A percentile compares a stretch with the other conserved stretches of the same genome.
Evolutionary conservation across 2,797 vertebrate genomes (phyloP).

Genomic region (Cichlasoma orientale): DNA sequence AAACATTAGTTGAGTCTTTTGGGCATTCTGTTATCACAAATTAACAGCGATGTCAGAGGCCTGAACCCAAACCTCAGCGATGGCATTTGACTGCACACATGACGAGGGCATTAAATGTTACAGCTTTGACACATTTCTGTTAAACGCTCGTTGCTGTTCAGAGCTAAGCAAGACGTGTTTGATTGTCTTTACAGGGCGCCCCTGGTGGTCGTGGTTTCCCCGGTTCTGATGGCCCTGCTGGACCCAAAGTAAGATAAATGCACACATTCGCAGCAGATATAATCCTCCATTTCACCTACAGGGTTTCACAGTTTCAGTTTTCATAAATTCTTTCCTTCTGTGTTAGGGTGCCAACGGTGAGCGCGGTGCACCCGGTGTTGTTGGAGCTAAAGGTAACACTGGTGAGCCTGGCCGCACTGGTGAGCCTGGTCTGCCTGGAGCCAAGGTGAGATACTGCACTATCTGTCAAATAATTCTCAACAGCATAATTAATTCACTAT

Average conservation of each 20-base stretch:
- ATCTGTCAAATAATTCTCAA: not conserved
- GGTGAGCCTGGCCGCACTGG: constrained; percentile 94
- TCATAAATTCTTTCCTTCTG: not conserved
- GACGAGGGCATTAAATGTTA: not conserved
- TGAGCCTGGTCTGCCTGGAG: constrained; percentile 83
- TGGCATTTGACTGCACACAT: not conserved
- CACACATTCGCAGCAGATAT: not conserved
- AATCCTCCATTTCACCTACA: not conserved
- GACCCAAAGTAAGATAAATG: constrained; percentile 85
- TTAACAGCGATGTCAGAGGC: not conserved
- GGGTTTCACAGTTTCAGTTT: not conserved
- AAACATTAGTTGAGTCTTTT: not conserved
- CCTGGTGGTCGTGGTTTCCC: constrained; percentile 96
- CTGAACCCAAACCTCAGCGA: not conserved
- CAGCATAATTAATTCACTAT: not conserved
- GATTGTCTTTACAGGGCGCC: constrained; percentile 81
- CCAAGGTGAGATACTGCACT: constrained; percentile 84
- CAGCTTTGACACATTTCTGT: not conserved
- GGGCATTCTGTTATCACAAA: not conserved
- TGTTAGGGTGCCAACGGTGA: constrained; percentile 90
- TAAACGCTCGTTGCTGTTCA: not conserved
- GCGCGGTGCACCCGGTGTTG: constrained; percentile 86
- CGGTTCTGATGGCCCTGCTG: constrained; percentile 89
- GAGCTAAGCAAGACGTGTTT: constrained; percentile 31
- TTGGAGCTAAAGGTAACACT: constrained; percentile 89